Evolutionary conservation across 1,140 invertebrate species (phyloP).

Genomic region (Dendroctonus ponderosae): DNA sequence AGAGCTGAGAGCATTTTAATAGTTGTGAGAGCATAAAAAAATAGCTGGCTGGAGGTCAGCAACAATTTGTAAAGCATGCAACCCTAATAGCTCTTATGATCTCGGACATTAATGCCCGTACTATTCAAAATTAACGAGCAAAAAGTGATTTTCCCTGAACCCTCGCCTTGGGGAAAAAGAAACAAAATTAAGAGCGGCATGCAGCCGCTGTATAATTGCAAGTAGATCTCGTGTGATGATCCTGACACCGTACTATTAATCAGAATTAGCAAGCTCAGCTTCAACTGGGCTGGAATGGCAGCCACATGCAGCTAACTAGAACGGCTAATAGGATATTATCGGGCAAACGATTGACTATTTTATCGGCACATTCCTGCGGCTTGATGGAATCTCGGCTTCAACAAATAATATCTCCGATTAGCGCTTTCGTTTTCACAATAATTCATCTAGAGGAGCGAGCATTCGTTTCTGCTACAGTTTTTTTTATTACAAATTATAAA

Average conservation of each 20-base stretch:
- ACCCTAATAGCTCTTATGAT: neutral
- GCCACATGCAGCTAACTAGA: conserved; percentile 24
- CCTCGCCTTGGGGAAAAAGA: neutral
- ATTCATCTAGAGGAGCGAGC: too few relatives aligned
- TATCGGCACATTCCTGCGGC: too few relatives aligned
- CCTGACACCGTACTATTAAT: conserved; percentile 28
- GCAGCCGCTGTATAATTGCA: conserved; percentile 25
- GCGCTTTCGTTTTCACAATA: too few relatives aligned
- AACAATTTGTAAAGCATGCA: too few relatives aligned
- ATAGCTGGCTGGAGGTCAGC: too few relatives aligned
- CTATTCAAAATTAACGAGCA: conserved; percentile 9
- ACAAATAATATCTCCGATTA: too few relatives aligned
- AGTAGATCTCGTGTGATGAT: conserved; percentile 28
- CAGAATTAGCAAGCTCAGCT: conserved; percentile 19
- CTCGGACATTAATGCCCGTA: conserved; percentile 1
- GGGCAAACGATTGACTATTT: too few relatives aligned
- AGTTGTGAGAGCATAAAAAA: too few relatives aligned
- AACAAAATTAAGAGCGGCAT: conserved; percentile 17
- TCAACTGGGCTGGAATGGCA: conserved; percentile 22
- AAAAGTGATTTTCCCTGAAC: conserved; percentile 7
- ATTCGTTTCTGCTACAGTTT: too few relatives aligned
- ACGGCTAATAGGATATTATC: conserved; percentile 18
- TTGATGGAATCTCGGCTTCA: too few relatives aligned
- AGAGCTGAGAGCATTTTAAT: too few relatives aligned
- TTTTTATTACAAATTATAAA: too few relatives aligned